Base-by-base conservation (phyloP, 2,888 invertebrate genomes). In the Aphrophora alni region DNA sequence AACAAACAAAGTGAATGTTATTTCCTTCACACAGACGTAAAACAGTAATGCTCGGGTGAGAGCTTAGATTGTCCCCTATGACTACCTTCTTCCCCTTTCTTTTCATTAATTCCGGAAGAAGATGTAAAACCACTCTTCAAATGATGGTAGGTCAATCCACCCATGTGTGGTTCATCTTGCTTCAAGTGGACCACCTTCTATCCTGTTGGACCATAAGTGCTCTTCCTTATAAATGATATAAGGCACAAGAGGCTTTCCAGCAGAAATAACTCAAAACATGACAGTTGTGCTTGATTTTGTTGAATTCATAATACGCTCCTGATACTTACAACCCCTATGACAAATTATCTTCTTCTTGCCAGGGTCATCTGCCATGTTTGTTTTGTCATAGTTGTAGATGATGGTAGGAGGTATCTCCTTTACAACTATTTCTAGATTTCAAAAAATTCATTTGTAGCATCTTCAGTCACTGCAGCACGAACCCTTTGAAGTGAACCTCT, bases 181-280 rank as follows among this genome's bases (percentile, higher is more conserved):
- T 72, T 86, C 84, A 79, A 73, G 21, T 25, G 88, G 88, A 10
- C 89, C 89, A 74, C 87, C 86, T 83, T 84, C 83, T 8, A 84
- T 86, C 89, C 89, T 89, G 8, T 87, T 86, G 72, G 86, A 82
- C 84, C 87, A 88, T n/a, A 89, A 68, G 80, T 88, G 78, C 78
- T 85, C 84, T 0, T 88, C 85, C 84, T 89, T 89, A 83, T 89
- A 89, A 0, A 88, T 87, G 5, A 88, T 87, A 83, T 88, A 89
- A 27, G 85, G 85, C 5, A 88, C 88, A 33, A 89, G 82, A 2
- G 87, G 25, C 70, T 84, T 81, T 7, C 88, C 89, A 79, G 82
- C 84, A 12, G 88, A 88, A 69, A 86, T 85, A 12, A 85, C 87
- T 77, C 87, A 86, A 80, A 89, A 85, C 88, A 89, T 89, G 1